Evolutionary conservation across 2,113 vertebrate species (phyloP), one percentile per base, ranked within the genome.

Genomic region (Platichthys flesus): DNA sequence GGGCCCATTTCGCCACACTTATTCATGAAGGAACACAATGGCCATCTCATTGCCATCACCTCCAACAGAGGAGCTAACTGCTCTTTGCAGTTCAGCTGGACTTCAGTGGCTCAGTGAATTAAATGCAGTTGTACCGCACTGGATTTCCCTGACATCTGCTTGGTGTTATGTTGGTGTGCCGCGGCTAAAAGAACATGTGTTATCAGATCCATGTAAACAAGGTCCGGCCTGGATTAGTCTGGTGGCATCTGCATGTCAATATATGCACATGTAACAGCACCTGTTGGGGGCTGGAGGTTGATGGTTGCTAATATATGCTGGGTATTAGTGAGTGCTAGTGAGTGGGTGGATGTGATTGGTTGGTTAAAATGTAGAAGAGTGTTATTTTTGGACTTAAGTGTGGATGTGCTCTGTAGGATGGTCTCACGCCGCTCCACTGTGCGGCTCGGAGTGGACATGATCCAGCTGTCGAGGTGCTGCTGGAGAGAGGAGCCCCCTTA

Each of bases 391-490:
- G 16, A 24, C 31, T 9, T 13, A 6, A 42, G 28, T 28, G 45
- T 24, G 6, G 60, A 20, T 71, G 12, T 72, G 28, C 57, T 24
- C 76, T 76, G 18, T 76, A 99, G 98, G 98, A 99, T 9, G 98
- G 98, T 10, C 92, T 99, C 73, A 99, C 98, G 2, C 98, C 98
- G 0, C 95, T 99, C 49, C 98, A 99, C 88, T 99, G 98, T 77
- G 97, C 98, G 0, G 97, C 98, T 0, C 93, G 98, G 13, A 99
- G 98, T 55, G 98, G 98, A 28, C 98, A 99, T 0, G 97, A 99
- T 68, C 93, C 94, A 0, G 96, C 96, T n/a, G 97, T 99, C 68
- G 97, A 97, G 87, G 93, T 99, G 52, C 95, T 99, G 77, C 90
- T 99, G 89, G 98, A 99, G 88, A 94, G 96, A 85, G 97, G 96